Conservation (phyloP, 1,140 invertebrate species). For the Chelonus insularis region DNA sequence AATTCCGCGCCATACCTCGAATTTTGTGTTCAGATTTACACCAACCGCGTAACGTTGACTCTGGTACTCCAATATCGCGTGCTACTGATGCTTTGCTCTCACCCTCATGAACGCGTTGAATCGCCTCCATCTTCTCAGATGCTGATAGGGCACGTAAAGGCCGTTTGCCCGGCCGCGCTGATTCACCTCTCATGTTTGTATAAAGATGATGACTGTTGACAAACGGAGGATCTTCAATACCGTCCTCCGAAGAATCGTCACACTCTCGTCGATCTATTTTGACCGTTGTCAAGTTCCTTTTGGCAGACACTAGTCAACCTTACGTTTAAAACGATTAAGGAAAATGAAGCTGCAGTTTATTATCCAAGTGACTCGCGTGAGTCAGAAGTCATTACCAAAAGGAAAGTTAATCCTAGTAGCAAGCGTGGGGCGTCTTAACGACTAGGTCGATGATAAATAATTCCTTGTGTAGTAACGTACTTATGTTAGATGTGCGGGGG, state of each 20-base stretch:
- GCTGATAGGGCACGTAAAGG: slow-evolving; percentile 71
- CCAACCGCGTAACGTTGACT: slow-evolving; percentile 81
- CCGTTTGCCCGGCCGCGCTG: slow-evolving; percentile 65
- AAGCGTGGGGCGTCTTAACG: not conserved
- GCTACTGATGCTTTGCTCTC: slow-evolving; percentile 82
- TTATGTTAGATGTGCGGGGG: not conserved
- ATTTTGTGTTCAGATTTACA: slow-evolving; percentile 83
- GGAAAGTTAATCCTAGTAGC: no score
- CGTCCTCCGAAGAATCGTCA: slow-evolving; percentile 29
- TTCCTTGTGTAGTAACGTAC: not conserved
- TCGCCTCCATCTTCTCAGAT: slow-evolving; percentile 76
- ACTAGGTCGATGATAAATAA: not conserved
- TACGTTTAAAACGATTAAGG: no score
- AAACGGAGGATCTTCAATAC: slow-evolving; percentile 22
- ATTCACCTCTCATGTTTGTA: slow-evolving; percentile 36
- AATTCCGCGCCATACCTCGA: slow-evolving; percentile 69
- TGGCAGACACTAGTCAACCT: no score
- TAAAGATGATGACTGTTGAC: not conserved
- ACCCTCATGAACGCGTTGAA: slow-evolving; percentile 76
- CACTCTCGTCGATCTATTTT: slow-evolving; percentile 14
- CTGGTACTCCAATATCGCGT: slow-evolving; percentile 78
- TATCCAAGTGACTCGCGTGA: no score
- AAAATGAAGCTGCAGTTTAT: no score
- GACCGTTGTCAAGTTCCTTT: not conserved
- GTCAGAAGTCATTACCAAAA: no score